Evolutionary conservation across 2,113 vertebrate species (phyloP), one percentile per base, ranked within the genome.

Genomic region (Rousettus leschenaultii): DNA sequence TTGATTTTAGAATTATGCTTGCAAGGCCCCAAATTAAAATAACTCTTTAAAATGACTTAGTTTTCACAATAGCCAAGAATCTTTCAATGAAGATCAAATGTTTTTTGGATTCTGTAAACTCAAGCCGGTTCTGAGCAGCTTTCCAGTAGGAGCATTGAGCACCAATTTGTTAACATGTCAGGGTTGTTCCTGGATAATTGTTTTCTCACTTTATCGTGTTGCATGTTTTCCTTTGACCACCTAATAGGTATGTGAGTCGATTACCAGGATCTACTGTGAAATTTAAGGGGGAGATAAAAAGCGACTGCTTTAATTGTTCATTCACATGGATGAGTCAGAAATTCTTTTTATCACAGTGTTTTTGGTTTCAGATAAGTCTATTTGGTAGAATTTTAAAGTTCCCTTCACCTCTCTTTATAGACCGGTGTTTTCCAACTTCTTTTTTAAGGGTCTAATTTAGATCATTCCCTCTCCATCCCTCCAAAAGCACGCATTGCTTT

Each of bases 1-100:
- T 65, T 26, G 4, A 45, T 51, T 86, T 73, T 26, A 40, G 13
- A 89, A n/a, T 71, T 53, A 55, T 78, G 33, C 11, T 57, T 61
- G 12, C 19, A 19, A 7, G 63, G 3, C 55, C 51, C 65, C 18
- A 59, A 65, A 48, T 65, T 59, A 71, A 82, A 93, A 43, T 43
- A 59, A 83, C 38, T 82, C 19, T 87, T 78, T 88, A 38, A 85
- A 71, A 89, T 84, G 19, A 40, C 14, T 26, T 19, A 21, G 55
- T 77, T 95, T 97, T 92, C 45, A 86, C 9, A 78, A 74, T 57
- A 95, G 40, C 55, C 16, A 61, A 22, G 83, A 48, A 30, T 51
- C 21, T 82, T 45, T 83, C 45, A 95, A 9, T 75, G 71, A 94
- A 84, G 48, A 26, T 86, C 30, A 53, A 87, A 45, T 88, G 57